Evolutionary conservation across 2,113 vertebrate genomes (phyloP).

Genomic region (Anas platyrhynchos): DNA sequence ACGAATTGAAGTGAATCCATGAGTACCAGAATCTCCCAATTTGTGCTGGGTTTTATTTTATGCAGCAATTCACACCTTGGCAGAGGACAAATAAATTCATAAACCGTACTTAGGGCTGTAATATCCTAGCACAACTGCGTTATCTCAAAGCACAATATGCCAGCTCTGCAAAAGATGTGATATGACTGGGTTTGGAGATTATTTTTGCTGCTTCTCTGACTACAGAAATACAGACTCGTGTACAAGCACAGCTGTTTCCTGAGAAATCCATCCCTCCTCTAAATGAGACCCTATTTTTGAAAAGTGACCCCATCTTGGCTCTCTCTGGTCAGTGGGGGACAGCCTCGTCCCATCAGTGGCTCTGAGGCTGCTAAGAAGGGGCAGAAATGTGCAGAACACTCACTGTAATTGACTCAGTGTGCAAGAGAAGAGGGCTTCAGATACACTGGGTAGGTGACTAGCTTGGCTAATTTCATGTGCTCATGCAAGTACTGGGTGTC

Average conservation of each 20-base stretch:
- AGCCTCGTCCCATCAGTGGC: background rate
- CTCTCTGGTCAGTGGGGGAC: background rate
- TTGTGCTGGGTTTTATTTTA: background rate
- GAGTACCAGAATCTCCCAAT: background rate
- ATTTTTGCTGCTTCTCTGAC: background rate
- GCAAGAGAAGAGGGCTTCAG: background rate
- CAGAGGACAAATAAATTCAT: background rate
- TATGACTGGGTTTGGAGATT: background rate
- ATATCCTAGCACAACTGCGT: background rate
- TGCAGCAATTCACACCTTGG: background rate
- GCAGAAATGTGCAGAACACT: background rate
- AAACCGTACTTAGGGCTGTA: background rate
- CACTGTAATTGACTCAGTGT: background rate
- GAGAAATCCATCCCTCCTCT: background rate
- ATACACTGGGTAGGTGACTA: background rate
- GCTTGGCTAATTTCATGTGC: background rate
- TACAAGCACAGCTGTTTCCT: background rate
- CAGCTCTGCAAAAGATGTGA: background rate
- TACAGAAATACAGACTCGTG: background rate
- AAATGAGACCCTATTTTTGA: background rate
- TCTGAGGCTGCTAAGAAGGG: background rate
- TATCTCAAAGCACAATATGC: background rate
- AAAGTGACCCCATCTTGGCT: background rate
- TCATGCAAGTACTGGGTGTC: background rate
- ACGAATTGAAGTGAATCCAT: background rate